Base-by-base conservation (phyloP, 2,797 vertebrate species). In the Helostoma temminkii region DNA sequence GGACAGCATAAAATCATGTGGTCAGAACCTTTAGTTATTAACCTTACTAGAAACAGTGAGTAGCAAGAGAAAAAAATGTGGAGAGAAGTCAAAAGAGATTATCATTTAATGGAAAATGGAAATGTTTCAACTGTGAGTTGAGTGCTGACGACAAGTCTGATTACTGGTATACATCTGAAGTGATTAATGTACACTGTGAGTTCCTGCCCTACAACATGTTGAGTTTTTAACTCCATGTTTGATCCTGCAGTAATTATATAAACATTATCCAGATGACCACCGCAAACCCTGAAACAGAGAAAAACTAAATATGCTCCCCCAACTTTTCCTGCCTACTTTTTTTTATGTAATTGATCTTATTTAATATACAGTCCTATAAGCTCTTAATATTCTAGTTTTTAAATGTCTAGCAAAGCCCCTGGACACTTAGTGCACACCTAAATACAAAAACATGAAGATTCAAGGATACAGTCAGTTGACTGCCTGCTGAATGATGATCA, bases 241-340 rank as follows among this genome's bases (percentile, higher is more conserved):
- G 50, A 74, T 81, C 53, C 43, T 28, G 11, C 36, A 70, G 52
- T 79, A 62, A 74, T 69, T 65, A 53, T 52, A 69, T 60, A 57
- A 77, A 80, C 66, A 67, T 28, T 67, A 55, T 77, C 69, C 80
- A 78, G 72, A 82, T 84, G 73, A 76, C 47, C 55, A 58, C 66
- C 6, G 5, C 56, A 73, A 69, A 74, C 50, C 34, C 22, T 18
- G 66, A 56, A 62, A 41, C 18, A 5, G 2, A 60, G 30, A 61
- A 66, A 64, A 61, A 41, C 8, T 14, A 4, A 59, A 53, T 26
- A 19, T 61, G 6, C 8, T 39, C 2, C 3, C 14, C 8, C 42
- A 10, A 59, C n/a, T 60, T 62, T 63, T 52, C 16, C 52, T 28
- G 11, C 22, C 25, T 58, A 18, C 15, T 34, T 58, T 34, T 77